These are phyloP conservation scores for Drosophila sulfurigaster DNA, from an alignment of 1,140 invertebrate species.

Conservation along the genomic window DNA sequence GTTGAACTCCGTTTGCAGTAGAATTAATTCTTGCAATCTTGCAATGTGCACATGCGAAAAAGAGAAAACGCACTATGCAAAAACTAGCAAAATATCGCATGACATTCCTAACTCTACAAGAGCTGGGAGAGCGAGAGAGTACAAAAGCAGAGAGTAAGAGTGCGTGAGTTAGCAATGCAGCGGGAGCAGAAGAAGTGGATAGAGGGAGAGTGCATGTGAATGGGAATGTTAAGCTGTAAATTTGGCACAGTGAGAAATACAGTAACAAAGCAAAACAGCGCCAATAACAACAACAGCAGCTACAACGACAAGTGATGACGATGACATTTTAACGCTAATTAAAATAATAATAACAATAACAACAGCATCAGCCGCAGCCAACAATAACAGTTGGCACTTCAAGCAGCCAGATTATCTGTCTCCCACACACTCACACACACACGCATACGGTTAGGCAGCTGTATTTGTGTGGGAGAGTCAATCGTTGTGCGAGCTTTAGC, in stretches of 20 bases:
- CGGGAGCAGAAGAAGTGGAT: not conserved
- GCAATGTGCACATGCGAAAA: constrained; percentile 32
- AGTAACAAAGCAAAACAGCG: constrained; percentile 18
- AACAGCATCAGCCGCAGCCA: constrained; percentile 42
- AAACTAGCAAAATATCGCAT: constrained; percentile 35
- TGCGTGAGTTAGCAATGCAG: not conserved
- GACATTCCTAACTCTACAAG: constrained; percentile 9
- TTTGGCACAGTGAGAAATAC: constrained; percentile 34
- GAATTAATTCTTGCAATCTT: constrained; percentile 34
- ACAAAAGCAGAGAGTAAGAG: constrained; percentile 19
- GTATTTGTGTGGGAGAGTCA: constrained; percentile 42
- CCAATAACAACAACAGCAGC: constrained; percentile 14
- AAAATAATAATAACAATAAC: constrained; percentile 79
- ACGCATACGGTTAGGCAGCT: not conserved
- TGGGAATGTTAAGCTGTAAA: constrained; percentile 8
- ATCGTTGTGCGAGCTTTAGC: constrained; percentile 42
- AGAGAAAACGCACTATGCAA: constrained; percentile 50
- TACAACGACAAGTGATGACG: constrained; percentile 50
- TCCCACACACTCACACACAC: constrained; percentile 2
- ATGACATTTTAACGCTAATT: constrained; percentile 77
- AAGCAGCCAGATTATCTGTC: constrained; percentile 69
- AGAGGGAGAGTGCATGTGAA: not conserved
- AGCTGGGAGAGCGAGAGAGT: constrained; percentile 35
- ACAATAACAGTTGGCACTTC: constrained; percentile 71
- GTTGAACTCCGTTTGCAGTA: not conserved